phyloP scores from a whole-genome alignment of 1,140 invertebrate species.

The Polypedilum vanderplanki region DNA sequence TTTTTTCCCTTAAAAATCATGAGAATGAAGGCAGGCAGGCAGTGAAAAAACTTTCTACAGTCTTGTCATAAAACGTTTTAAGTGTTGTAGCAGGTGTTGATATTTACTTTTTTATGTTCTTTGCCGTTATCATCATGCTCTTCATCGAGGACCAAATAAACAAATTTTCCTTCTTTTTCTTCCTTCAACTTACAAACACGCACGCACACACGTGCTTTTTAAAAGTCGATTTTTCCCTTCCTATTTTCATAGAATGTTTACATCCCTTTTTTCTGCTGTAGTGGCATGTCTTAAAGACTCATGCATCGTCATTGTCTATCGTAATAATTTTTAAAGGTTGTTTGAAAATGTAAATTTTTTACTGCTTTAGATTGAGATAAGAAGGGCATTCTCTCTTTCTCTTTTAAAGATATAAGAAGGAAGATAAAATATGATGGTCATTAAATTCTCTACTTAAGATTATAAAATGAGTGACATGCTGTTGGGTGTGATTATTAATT shows the following conservation, averaged over 20 bases:
- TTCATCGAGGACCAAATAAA: slow-evolving; percentile 14
- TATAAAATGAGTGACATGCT: too few species aligned
- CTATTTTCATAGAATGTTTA: slow-evolving; percentile 6
- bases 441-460: too few species aligned
- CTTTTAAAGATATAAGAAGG: too few species aligned
- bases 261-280: background rate
- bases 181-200: background rate
- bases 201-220: background rate
- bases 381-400: too few species aligned
- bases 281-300: background rate
- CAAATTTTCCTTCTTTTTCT: background rate
- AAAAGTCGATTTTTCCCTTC: background rate
- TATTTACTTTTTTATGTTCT: slow-evolving; percentile 27
- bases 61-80: slow-evolving; percentile 26
- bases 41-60: background rate
- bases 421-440: too few species aligned
- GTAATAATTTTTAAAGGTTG: slow-evolving; percentile 5
- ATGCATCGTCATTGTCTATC: background rate
- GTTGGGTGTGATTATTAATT: too few species aligned
- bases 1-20: background rate
- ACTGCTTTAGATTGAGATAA: too few species aligned
- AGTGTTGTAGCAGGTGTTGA: slow-evolving; percentile 17
- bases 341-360: background rate
- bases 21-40: background rate
- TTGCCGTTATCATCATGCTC: slow-evolving; percentile 16